phyloP scores from a whole-genome alignment of 2,797 vertebrate genomes.

The Echeneis naucrates region DNA sequence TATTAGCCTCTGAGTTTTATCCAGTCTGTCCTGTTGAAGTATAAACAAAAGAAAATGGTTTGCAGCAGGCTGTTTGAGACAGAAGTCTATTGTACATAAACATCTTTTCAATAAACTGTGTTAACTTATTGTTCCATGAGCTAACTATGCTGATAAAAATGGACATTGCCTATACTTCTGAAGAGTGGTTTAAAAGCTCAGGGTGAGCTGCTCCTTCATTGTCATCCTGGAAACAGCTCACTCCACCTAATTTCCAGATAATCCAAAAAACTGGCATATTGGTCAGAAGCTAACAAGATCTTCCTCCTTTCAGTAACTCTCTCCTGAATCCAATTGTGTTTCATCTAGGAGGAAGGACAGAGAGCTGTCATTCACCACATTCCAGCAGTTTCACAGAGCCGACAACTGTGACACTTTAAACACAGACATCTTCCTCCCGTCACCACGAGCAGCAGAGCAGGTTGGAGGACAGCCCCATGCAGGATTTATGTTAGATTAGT shows the following conservation, averaged over 20 bases:
- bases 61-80: neutral
- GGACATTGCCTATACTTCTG: no score
- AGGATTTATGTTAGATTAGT: constrained; percentile 42
- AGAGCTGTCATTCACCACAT: neutral
- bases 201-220: no score
- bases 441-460: constrained; percentile 14
- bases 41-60: neutral
- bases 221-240: no score
- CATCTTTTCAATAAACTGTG: no score
- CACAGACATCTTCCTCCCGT: constrained; percentile 17
- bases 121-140: no score
- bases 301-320: neutral
- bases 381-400: neutral
- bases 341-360: neutral
- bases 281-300: neutral
- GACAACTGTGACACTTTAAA: neutral
- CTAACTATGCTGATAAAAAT: no score
- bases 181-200: no score
- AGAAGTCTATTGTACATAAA: neutral
- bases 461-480: constrained; percentile 16
- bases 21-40: neutral
- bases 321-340: neutral
- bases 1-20: neutral
- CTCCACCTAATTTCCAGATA: no score
- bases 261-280: no score